Evolutionary conservation across 2,888 invertebrate genomes (phyloP).

Genomic region (Scaptomyza polygonia): DNA sequence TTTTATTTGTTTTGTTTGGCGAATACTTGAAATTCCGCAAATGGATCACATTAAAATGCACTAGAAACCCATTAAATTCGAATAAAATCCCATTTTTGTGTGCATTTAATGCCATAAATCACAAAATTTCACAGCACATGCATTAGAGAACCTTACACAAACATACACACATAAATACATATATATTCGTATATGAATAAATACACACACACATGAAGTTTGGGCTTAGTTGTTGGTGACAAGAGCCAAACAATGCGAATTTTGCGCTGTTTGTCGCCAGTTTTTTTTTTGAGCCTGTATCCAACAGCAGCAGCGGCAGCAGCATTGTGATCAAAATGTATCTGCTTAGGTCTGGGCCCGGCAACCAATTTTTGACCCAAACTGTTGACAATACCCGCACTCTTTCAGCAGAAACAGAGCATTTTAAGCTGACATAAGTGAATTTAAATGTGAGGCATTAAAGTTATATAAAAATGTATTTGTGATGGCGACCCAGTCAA

Average conservation of each 20-base stretch:
- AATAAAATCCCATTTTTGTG: constrained; percentile 79
- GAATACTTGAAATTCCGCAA: constrained; percentile 65
- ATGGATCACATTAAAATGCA: constrained; percentile 77
- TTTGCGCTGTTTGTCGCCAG: constrained; percentile 65
- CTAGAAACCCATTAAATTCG: constrained; percentile 79
- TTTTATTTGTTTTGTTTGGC: neutral
- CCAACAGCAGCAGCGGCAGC: constrained; percentile 24
- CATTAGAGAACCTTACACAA: constrained; percentile 46
- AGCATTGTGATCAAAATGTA: constrained; percentile 54
- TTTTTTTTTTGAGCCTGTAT: constrained; percentile 47
- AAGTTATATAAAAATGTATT: neutral
- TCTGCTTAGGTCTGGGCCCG: constrained; percentile 38
- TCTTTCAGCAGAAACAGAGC: neutral
- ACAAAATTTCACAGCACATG: constrained; percentile 70
- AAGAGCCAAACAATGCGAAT: constrained; percentile 76
- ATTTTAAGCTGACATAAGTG: constrained; percentile 1
- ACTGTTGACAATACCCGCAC: constrained; percentile 26
- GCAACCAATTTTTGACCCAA: constrained; percentile 45
- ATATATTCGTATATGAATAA: constrained; percentile 1
- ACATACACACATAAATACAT: constrained; percentile 13
- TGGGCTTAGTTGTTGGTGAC: constrained; percentile 62
- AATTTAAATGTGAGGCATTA: neutral
- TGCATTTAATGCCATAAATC: constrained; percentile 80
- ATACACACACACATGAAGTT: constrained; percentile 33
- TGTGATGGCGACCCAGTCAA: neutral